Evolutionary conservation across 2,888 invertebrate species (phyloP).

Genomic region (Hirtodrosophila trivittata): DNA sequence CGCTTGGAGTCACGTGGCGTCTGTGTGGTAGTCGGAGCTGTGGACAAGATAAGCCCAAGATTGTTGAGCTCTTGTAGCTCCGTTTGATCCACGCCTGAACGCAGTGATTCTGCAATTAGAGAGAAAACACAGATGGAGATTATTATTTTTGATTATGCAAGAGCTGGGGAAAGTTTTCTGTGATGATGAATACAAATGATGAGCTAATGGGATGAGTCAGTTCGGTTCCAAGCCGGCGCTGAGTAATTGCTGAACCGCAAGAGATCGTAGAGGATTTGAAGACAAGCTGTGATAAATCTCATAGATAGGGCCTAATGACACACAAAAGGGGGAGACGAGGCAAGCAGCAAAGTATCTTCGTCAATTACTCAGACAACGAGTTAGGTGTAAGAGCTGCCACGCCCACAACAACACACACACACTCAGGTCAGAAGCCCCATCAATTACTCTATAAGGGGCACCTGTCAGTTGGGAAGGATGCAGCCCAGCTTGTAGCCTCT

Average conservation of each 20-base stretch:
- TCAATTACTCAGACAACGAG: constrained; percentile 35
- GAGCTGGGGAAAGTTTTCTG: constrained; percentile 44
- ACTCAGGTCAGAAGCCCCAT: constrained; percentile 27
- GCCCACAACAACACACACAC: constrained; percentile 22
- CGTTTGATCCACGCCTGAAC: constrained; percentile 66
- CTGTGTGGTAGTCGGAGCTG: constrained; percentile 12
- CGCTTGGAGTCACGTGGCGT: constrained; percentile 61
- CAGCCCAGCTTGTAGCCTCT: background rate
- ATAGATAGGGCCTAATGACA: constrained; percentile 2
- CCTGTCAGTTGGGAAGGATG: constrained; percentile 29
- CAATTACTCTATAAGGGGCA: constrained; percentile 18
- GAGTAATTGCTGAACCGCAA: constrained; percentile 44
- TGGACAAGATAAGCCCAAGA: constrained; percentile 33
- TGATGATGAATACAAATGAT: constrained; percentile 38
- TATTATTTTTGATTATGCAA: constrained; percentile 21
- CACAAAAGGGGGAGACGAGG: constrained; percentile 30
- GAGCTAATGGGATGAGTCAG: constrained; percentile 50
- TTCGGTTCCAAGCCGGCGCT: constrained; percentile 34
- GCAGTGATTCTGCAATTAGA: constrained; percentile 56
- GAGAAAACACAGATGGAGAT: background rate
- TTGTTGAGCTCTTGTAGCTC: constrained; percentile 63
- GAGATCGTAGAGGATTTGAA: constrained; percentile 10
- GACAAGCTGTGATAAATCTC: constrained; percentile 10
- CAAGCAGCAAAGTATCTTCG: constrained; percentile 40
- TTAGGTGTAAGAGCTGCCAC: constrained; percentile 38